Percentiles rank a stretch among this genome's conserved stretches.
Conservation (phyloP, 2,888 invertebrate genomes). For the Labia minor region DNA sequence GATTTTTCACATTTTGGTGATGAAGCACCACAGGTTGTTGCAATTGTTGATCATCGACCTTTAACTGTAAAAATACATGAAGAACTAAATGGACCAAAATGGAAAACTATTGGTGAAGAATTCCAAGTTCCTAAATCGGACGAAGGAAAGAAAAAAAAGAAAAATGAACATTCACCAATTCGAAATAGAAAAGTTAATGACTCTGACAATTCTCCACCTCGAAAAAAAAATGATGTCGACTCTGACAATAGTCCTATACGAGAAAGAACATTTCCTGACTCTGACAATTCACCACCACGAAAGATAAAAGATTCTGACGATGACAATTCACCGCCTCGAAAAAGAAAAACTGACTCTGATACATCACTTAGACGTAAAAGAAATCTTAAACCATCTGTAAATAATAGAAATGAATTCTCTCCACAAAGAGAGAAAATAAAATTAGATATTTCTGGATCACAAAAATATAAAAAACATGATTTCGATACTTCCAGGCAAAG, state of each 20-base stretch:
- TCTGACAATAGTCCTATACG: constrained; percentile 18
- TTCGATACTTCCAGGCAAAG: not conserved
- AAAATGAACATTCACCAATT: constrained; percentile 8
- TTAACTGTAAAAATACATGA: not conserved
- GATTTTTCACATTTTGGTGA: constrained; percentile 64
- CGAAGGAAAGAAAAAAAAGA: constrained; percentile 21
- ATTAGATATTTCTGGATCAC: constrained; percentile 13
- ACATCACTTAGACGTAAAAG: too few species aligned
- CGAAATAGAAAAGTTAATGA: constrained; percentile 9
- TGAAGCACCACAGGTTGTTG: constrained; percentile 83
- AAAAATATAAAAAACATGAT: not conserved
- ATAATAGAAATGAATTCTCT: too few species aligned
- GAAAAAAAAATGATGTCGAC: constrained; percentile 15
- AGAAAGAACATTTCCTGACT: constrained; percentile 16
- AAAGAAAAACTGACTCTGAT: not conserved
- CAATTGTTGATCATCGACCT: constrained; percentile 73
- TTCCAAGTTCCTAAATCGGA: constrained; percentile 18
- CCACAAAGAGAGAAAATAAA: not conserved
- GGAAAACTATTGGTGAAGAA: constrained; percentile 26
- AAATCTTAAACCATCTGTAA: too few species aligned
- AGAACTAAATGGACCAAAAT: constrained; percentile 7
- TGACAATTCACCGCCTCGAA: not conserved
- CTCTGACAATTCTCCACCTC: constrained; percentile 18
- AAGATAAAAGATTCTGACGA: constrained; percentile 9
- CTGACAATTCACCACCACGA: constrained; percentile 27